Evolutionary conservation across 2,888 invertebrate genomes (phyloP).

Genomic region (Caenorhabditis uteleia): DNA sequence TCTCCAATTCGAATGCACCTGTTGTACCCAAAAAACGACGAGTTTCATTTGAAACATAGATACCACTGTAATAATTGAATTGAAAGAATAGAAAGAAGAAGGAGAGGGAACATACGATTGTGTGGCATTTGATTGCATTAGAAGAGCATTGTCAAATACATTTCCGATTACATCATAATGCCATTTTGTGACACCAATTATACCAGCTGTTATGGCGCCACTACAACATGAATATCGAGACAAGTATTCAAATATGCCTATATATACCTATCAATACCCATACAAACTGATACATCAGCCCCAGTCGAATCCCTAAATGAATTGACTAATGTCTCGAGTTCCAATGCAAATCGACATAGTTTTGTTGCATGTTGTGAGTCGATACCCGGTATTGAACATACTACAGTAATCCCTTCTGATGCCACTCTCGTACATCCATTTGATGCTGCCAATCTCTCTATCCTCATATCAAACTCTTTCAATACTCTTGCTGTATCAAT

Average conservation of each 20-base stretch:
- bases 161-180: constrained; percentile 66
- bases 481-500: constrained; percentile 63
- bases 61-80: constrained; percentile 36
- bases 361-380: constrained; percentile 50
- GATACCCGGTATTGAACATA: constrained; percentile 42
- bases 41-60: constrained; percentile 52
- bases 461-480: constrained; percentile 58
- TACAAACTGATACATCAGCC: constrained; percentile 56
- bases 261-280: constrained; percentile 54
- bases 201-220: constrained; percentile 49
- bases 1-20: constrained; percentile 34
- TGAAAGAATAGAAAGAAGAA: background rate
- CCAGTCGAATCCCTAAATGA: constrained; percentile 65
- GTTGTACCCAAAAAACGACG: constrained; percentile 34
- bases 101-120: constrained; percentile 23
- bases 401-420: constrained; percentile 47
- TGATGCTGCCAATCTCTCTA: constrained; percentile 29
- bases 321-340: constrained; percentile 44
- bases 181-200: constrained; percentile 65
- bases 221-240: background rate
- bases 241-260: background rate
- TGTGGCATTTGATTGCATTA: constrained; percentile 54
- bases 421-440: constrained; percentile 45
- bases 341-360: constrained; percentile 48
- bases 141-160: constrained; percentile 59